A percentile compares a stretch with the other conserved stretches of the same genome.
Evolutionary conservation across 2,888 invertebrate species (phyloP).

Genomic region (Ptychoptera albimana): DNA sequence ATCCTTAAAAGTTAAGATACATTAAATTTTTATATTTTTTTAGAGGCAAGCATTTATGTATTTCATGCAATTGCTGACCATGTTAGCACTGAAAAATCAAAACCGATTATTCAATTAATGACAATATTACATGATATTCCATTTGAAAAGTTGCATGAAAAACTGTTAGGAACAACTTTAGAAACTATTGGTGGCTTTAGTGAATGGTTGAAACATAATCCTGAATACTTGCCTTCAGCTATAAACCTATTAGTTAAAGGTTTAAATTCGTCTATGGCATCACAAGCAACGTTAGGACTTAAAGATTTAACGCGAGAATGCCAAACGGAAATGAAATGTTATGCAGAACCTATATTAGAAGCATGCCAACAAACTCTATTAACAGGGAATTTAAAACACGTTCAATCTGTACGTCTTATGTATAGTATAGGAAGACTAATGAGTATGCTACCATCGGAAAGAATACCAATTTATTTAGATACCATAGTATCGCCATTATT

Average conservation of each 20-base stretch:
- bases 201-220: conserved; percentile 65
- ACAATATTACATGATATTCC: conserved; percentile 45
- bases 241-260: conserved; percentile 53
- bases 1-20: not conserved
- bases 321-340: conserved; percentile 53
- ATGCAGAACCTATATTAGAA: conserved; percentile 57
- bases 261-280: conserved; percentile 49
- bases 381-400: conserved; percentile 40
- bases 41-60: conserved; percentile 48
- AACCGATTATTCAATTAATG: conserved; percentile 42
- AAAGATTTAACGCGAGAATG: conserved; percentile 79
- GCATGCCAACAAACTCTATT: conserved; percentile 46
- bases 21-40: conserved; percentile 10
- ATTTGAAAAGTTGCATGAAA: conserved; percentile 39
- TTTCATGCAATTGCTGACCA: conserved; percentile 47
- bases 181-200: conserved; percentile 73
- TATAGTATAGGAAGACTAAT: conserved; percentile 58
- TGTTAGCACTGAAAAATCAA: conserved; percentile 38
- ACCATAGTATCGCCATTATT: conserved; percentile 50
- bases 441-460: conserved; percentile 44
- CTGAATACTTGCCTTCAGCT: conserved; percentile 45
- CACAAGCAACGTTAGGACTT: conserved; percentile 72
- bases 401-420: conserved; percentile 59
- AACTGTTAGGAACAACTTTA: conserved; percentile 53
- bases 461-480: conserved; percentile 52